Evolutionary conservation across 2,797 vertebrate genomes (phyloP), one percentile per base, ranked within the genome.

Genomic region (Acrocephalus scirpaceus): DNA sequence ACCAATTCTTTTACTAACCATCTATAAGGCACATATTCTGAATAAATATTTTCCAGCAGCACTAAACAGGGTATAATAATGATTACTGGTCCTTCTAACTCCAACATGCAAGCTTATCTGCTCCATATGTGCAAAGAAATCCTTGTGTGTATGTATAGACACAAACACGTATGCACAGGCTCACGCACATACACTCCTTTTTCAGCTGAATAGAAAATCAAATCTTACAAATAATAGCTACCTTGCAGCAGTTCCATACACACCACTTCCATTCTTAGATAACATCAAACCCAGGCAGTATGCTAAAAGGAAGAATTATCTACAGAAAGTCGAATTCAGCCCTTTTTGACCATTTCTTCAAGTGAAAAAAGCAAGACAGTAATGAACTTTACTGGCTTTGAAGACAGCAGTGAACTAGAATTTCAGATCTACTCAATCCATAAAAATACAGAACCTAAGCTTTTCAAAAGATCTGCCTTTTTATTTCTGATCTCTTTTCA

Each of bases 371-470:
- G 26, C 15, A 48, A 77, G 10, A 57, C 0, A 0, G 14, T 71
- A 48, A n/a, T 60, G 61, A 88, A 53, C 36, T 69, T 81, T 27
- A 45, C 7, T 29, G 22, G 8, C 22, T 91, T 81, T 42, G 38
- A 78, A 78, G 21, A 69, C 13, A 61, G 56, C 2, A 76, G 30
- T 61, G 71, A 89, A 78, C 20, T 38, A 45, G 19, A 93, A 78
- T 48, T 81, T 88, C 29, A 56, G 23, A 42, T 47, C 17, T 70
- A 61, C 7, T 9, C 12, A 26, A 74, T 44, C 13, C n/a, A 53
- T 30, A 80, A 47, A 65, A 88, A 60, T 54, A 40, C 0, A 2
- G 44, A 85, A 84, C 8, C 10, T 53, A 34, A 0, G 0, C 20
- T 65, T 75, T 60, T 53, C 9, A 56, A 42, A 51, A 57, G 40